Evolutionary conservation across 2,888 invertebrate species (phyloP).

Genomic region (Trichacis sp.): DNA sequence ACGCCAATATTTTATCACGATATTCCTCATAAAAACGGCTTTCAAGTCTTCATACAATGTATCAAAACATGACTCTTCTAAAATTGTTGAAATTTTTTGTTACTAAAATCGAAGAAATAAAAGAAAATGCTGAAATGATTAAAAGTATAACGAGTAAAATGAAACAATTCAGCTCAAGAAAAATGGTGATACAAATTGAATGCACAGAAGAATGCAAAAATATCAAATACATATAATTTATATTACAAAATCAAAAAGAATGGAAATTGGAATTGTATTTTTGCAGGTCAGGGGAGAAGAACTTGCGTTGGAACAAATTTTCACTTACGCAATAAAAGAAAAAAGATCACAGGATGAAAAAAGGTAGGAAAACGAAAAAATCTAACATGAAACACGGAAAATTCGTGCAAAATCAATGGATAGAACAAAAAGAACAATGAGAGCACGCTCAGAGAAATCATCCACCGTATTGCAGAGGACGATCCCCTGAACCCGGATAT

Average conservation of each 20-base stretch:
- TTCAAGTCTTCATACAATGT: no score
- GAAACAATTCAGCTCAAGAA: constrained; percentile 51
- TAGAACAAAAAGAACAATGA: constrained; percentile 49
- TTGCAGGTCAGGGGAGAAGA: constrained; percentile 51
- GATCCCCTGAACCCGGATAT: no score
- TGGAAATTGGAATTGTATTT: no score
- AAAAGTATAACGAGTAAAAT: constrained; percentile 40
- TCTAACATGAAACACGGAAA: constrained; percentile 50
- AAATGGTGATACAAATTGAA: constrained; percentile 51
- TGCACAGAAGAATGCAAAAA: constrained; percentile 50
- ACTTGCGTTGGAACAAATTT: constrained; percentile 49
- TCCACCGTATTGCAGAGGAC: no score
- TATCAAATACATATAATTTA: constrained; percentile 40
- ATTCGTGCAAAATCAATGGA: constrained; percentile 50
- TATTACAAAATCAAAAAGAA: no score
- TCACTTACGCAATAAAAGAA: constrained; percentile 54
- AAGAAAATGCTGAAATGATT: constrained; percentile 28
- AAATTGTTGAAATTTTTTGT: no score
- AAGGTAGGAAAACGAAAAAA: constrained; percentile 49
- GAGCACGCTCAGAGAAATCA: no score
- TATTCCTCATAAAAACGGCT: no score
- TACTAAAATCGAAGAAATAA: constrained; percentile 53
- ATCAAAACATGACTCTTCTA: no score
- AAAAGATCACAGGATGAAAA: constrained; percentile 49
- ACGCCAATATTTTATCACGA: no score